A percentile compares a stretch with the other conserved stretches of the same genome.
Conservation (phyloP, 2,797 vertebrate species). For the Enteromius afrohamiltoni region DNA sequence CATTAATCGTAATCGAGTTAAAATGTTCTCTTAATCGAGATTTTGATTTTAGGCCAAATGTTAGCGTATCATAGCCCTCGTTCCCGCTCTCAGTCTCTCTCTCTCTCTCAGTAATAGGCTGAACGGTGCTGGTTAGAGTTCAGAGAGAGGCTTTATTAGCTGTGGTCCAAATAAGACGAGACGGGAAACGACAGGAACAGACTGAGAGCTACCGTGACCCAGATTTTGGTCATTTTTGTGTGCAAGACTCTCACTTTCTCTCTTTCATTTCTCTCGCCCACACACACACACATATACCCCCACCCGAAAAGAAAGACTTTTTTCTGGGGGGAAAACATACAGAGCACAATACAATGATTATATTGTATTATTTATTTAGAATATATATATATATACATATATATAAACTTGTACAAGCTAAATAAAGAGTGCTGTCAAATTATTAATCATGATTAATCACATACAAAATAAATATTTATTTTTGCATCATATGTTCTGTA, state of each 20-base stretch:
- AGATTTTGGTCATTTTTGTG: constrained; percentile 65
- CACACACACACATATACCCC: background rate
- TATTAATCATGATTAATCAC: too few species aligned
- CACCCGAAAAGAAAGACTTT: constrained; percentile 5
- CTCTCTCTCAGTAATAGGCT: constrained; percentile 59
- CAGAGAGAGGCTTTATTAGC: constrained; percentile 60
- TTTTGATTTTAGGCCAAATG: too few species aligned
- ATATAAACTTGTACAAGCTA: background rate
- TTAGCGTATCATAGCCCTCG: background rate
- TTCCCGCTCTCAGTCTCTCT: constrained; percentile 60
- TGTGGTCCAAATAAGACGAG: constrained; percentile 68
- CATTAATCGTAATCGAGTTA: too few species aligned
- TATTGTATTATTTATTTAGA: background rate
- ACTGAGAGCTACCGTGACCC: constrained; percentile 67
- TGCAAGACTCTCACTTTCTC: constrained; percentile 22
- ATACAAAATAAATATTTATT: too few species aligned
- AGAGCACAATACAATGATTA: background rate
- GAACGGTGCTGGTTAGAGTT: constrained; percentile 48
- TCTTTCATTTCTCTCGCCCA: background rate
- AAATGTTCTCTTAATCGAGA: too few species aligned
- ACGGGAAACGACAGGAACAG: constrained; percentile 62
- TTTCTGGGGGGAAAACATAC: background rate
- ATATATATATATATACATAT: background rate
- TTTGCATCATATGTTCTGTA: too few species aligned
- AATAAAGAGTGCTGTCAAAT: background rate